Evolutionary conservation across 2,797 vertebrate species (phyloP).

Genomic region (Champsocephalus gunnari): DNA sequence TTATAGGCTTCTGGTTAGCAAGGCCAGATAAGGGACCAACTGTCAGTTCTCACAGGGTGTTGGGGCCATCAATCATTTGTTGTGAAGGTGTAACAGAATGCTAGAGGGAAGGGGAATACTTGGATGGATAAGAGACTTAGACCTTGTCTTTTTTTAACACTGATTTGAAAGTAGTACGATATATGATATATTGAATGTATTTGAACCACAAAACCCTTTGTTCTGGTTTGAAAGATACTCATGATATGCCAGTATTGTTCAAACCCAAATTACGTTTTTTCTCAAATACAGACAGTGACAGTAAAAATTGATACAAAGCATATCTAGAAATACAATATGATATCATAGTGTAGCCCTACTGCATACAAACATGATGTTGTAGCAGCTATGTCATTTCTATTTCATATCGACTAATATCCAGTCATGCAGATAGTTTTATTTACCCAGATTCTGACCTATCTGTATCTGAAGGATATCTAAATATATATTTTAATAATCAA

Average conservation of each 20-base stretch:
- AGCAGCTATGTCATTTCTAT: too few relatives aligned
- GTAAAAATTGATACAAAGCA: not conserved
- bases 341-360: not conserved
- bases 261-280: not conserved
- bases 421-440: too few relatives aligned
- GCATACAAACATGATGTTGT: too few relatives aligned
- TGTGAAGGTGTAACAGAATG: not conserved
- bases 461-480: too few relatives aligned
- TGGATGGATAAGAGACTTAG: not conserved
- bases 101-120: not conserved
- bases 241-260: not conserved
- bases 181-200: constrained; percentile 13
- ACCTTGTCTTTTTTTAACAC: not conserved
- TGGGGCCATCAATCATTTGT: constrained; percentile 39
- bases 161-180: not conserved
- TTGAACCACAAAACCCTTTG: not conserved
- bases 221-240: not conserved
- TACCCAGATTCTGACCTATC: too few relatives aligned
- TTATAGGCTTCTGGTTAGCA: constrained; percentile 51
- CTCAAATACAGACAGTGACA: not conserved
- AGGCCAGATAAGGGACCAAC: constrained; percentile 33
- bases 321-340: not conserved
- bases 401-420: too few relatives aligned
- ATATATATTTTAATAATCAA: too few relatives aligned
- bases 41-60: constrained; percentile 34